Conservation (phyloP, 2,888 invertebrate genomes). For the Hyles lineata region DNA sequence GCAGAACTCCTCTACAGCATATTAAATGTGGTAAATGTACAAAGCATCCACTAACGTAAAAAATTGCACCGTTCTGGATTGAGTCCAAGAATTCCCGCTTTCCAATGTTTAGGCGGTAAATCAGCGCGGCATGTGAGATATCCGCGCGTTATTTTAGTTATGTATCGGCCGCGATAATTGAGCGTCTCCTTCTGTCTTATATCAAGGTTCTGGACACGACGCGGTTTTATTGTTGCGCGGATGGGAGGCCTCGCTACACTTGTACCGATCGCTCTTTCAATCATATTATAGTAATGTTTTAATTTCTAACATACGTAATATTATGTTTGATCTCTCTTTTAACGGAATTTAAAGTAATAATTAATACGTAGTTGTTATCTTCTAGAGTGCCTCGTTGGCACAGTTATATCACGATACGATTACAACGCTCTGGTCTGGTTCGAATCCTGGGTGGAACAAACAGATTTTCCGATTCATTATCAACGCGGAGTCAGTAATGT, state of each 20-base stretch:
- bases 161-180: conserved; percentile 34
- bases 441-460: too few species aligned
- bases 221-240: neutral
- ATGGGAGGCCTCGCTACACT: neutral
- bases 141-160: conserved; percentile 36
- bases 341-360: too few species aligned
- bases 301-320: too few species aligned
- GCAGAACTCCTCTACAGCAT: conserved; percentile 41
- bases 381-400: too few species aligned
- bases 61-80: conserved; percentile 33
- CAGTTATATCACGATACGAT: too few species aligned
- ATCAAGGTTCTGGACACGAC: conserved; percentile 11
- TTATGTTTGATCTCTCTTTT: too few species aligned
- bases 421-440: too few species aligned
- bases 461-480: too few species aligned
- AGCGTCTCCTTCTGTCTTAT: conserved; percentile 28
- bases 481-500: too few species aligned
- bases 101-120: conserved; percentile 37
- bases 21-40: conserved; percentile 45
- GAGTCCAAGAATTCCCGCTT: conserved; percentile 32
- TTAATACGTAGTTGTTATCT: too few species aligned
- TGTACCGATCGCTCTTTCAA: neutral
- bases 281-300: too few species aligned
- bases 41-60: conserved; percentile 22
- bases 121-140: conserved; percentile 34